These are phyloP conservation scores for Sebastes ruberrimus DNA, from an alignment of 2,797 vertebrate species.

Conservation along the genomic window DNA sequence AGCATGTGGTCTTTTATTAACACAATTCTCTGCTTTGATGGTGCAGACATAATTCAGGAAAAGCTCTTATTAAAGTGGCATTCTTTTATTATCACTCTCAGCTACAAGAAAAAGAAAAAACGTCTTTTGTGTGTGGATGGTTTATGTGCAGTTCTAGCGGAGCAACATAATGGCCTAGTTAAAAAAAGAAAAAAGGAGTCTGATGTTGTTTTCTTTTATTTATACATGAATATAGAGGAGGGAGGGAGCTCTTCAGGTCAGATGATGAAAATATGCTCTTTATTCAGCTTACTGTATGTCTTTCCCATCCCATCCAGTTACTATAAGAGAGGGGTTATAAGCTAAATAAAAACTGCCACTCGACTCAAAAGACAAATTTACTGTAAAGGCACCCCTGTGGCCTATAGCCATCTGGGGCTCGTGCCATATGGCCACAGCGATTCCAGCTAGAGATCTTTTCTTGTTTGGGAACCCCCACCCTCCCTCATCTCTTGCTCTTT, in stretches of 20 bases:
- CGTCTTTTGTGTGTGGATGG: neutral
- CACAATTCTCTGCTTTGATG: conserved; percentile 23
- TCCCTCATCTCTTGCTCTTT: neutral
- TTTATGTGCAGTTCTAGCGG: neutral
- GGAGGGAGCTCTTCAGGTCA: neutral
- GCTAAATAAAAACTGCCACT: neutral
- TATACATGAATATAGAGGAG: neutral
- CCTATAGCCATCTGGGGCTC: neutral
- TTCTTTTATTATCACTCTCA: conserved; percentile 26
- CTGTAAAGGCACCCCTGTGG: neutral
- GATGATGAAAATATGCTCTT: neutral
- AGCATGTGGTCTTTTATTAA: conserved; percentile 11
- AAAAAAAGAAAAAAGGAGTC: neutral
- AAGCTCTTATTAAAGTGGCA: conserved; percentile 20
- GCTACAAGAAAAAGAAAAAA: neutral
- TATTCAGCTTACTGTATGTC: neutral
- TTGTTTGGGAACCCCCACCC: neutral
- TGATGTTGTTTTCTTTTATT: conserved; percentile 31
- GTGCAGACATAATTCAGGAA: conserved; percentile 14
- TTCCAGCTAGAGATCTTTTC: conserved; percentile 3
- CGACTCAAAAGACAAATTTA: neutral
- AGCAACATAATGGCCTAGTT: neutral
- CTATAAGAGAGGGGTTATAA: neutral
- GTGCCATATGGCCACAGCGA: neutral
- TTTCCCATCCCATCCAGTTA: neutral